Conservation (phyloP, 1,140 invertebrate genomes). For the Heliothis virescens region DNA sequence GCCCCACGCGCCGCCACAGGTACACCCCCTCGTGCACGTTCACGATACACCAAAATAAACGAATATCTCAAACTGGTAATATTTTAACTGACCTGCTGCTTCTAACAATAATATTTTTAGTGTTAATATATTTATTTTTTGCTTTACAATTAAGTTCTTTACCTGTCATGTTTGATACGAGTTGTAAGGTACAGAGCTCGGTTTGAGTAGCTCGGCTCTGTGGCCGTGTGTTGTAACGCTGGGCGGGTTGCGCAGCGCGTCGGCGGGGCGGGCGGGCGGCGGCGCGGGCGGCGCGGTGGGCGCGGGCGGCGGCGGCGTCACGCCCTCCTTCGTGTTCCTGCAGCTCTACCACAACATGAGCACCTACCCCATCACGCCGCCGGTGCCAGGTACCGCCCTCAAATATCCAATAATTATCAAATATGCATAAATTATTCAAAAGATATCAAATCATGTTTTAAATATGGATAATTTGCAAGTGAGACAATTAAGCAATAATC, state of each 20-base stretch:
- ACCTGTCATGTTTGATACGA: background rate
- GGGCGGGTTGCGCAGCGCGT: constrained; percentile 3
- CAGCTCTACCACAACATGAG: constrained; percentile 94
- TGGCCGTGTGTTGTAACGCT: no score
- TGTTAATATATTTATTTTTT: background rate
- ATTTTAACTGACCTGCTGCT: no score
- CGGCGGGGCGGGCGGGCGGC: constrained; percentile 28
- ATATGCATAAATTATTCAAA: no score
- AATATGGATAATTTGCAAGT: no score
- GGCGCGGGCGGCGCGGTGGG: constrained; percentile 50
- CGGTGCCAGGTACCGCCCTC: constrained; percentile 64
- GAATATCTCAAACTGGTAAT: no score
- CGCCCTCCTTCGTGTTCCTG: constrained; percentile 95
- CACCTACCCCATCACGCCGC: constrained; percentile 88
- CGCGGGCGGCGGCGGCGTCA: constrained; percentile 60
- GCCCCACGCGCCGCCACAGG: constrained; percentile 88
- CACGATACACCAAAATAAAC: no score
- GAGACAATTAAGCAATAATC: no score
- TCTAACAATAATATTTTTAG: background rate
- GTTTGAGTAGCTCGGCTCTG: background rate
- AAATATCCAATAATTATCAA: no score
- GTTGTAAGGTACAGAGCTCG: background rate
- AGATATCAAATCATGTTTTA: no score
- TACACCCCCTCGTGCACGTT: constrained; percentile 9
- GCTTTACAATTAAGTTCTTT: constrained; percentile 1